Evolutionary conservation across 2,888 invertebrate genomes (phyloP).

Genomic region (Oxyscelio sp.): DNA sequence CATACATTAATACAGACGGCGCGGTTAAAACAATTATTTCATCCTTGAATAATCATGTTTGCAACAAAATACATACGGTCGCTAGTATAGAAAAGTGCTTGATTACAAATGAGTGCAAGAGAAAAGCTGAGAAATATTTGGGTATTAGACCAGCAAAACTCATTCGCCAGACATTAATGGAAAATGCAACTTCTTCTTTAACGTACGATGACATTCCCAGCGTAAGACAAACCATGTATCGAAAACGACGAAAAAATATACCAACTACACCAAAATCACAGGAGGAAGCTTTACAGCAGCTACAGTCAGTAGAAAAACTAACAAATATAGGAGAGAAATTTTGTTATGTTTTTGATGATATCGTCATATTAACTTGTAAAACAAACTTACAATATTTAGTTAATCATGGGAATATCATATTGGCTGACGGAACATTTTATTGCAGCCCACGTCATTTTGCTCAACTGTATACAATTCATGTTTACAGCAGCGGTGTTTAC

Average conservation of each 20-base stretch:
- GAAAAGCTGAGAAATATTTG: slow-evolving; percentile 12
- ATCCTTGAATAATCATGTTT: background rate
- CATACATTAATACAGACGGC: background rate
- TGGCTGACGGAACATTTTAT: slow-evolving; percentile 22
- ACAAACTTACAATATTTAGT: slow-evolving; percentile 17
- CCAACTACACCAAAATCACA: background rate
- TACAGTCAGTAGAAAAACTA: background rate
- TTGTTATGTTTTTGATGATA: slow-evolving; percentile 4
- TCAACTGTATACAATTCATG: slow-evolving; percentile 22
- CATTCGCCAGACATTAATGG: slow-evolving; percentile 16
- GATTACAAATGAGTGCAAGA: slow-evolving; percentile 1
- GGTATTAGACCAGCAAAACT: slow-evolving; percentile 18
- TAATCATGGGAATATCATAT: background rate
- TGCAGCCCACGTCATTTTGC: slow-evolving; percentile 2
- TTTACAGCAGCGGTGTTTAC: slow-evolving; percentile 5
- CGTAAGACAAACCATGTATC: no score
- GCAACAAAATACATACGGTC: no score
- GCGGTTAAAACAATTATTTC: background rate
- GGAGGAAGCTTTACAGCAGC: background rate
- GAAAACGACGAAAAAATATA: no score
- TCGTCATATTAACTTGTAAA: slow-evolving; percentile 14
- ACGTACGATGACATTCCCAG: background rate
- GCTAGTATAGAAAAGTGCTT: background rate
- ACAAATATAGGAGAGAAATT: slow-evolving; percentile 6
- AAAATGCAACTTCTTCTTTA: background rate